A percentile compares a stretch with the other conserved stretches of the same genome.
Conservation (phyloP, 2,113 vertebrate genomes). For the Crotalus viridis region DNA sequence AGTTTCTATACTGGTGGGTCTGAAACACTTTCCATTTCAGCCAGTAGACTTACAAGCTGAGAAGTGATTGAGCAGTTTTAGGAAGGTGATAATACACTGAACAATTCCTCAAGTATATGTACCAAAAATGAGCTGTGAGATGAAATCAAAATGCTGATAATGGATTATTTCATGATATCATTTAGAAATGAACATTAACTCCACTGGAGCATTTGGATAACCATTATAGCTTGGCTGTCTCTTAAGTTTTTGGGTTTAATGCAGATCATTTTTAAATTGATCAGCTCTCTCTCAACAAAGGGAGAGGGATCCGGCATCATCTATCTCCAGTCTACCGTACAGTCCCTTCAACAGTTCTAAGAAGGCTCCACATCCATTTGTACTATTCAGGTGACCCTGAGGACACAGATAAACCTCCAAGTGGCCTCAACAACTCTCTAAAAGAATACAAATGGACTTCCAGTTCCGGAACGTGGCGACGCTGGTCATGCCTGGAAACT, state of each 20-base stretch:
- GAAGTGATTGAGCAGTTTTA: background rate
- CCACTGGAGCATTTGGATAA: constrained; percentile 1
- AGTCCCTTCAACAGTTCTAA: too few species aligned
- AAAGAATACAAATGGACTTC: too few species aligned
- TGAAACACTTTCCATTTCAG: background rate
- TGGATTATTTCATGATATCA: background rate
- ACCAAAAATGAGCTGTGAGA: background rate
- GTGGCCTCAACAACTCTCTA: too few species aligned
- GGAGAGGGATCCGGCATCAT: too few species aligned
- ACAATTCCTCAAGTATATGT: background rate
- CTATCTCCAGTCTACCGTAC: too few species aligned
- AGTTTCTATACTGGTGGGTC: background rate
- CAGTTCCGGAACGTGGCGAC: too few species aligned
- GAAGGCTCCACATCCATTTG: too few species aligned
- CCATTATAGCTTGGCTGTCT: background rate
- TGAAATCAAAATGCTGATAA: background rate
- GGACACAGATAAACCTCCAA: too few species aligned
- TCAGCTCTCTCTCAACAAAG: too few species aligned
- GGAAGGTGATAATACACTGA: background rate
- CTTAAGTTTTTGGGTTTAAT: background rate
- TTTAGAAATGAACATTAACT: background rate
- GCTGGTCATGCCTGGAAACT: too few species aligned
- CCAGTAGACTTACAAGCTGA: background rate
- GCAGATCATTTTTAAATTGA: accelerated
- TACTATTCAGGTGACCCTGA: too few species aligned